Base-by-base conservation (phyloP, 2,113 vertebrate genomes). In the Ophiodon elongatus region DNA sequence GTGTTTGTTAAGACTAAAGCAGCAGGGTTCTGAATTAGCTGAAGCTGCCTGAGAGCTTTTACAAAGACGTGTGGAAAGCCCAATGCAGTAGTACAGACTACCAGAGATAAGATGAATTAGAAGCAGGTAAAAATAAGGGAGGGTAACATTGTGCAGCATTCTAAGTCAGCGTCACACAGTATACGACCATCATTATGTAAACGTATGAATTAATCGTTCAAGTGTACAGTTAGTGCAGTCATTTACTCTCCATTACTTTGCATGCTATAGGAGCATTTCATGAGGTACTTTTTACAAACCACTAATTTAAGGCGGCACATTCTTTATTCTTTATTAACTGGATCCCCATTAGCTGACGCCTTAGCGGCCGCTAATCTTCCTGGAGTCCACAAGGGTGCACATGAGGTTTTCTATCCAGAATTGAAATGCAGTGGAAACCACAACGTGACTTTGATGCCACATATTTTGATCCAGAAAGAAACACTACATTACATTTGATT, bases 341-440 rank as follows among this genome's bases (percentile, higher is more conserved):
- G n/a, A n/a, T n/a, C n/a, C n/a, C n/a, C n/a, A n/a, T n/a, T n/a
- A n/a, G n/a, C n/a, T n/a, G n/a, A n/a, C n/a, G n/a, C n/a, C n/a
- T n/a, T n/a, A n/a, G n/a, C n/a, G n/a, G n/a, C n/a, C n/a, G n/a
- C n/a, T n/a, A n/a, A n/a, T n/a, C n/a, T n/a, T n/a, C n/a, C n/a
- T n/a, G n/a, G n/a, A n/a, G n/a, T n/a, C n/a, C n/a, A n/a, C n/a
- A n/a, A n/a, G 2, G 15, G 63, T 25, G 9, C 50, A 9, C 21
- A 50, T 66, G 8, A 14, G 66, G 25, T 74, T 60, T 66, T 68
- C 37, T 65, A 41, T 29, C 29, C 59, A 25, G 41, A 60, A 70
- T 66, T 62, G 2, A 73, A 77, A 80, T 77, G 4, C 29, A 82
- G 39, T 29, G n/a, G 19, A 75, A 74, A 54, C 8, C 65, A 66